Percentiles rank a stretch among this genome's conserved stretches.
Evolutionary conservation across 2,888 invertebrate genomes (phyloP).

Genomic region (Unio pictorum): DNA sequence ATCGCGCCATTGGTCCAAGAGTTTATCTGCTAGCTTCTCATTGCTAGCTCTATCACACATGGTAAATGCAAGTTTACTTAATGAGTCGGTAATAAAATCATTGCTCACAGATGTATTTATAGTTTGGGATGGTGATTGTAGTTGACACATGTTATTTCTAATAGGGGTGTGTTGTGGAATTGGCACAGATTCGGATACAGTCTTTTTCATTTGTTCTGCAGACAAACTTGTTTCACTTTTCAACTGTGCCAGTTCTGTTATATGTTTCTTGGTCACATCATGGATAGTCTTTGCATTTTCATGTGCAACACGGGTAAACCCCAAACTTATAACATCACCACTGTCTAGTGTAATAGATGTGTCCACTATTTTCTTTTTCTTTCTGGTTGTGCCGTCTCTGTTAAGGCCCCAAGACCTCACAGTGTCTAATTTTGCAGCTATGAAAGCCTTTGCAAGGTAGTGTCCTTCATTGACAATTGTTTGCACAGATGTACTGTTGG

Average conservation of each 20-base stretch:
- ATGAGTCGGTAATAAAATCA: too few relatives aligned
- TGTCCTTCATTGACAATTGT: constrained; percentile 23
- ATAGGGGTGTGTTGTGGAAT: too few relatives aligned
- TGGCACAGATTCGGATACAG: too few relatives aligned
- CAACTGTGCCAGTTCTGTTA: constrained; percentile 7
- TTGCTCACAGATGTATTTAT: too few relatives aligned
- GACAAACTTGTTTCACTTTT: too few relatives aligned
- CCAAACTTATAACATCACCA: too few relatives aligned
- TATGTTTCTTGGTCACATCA: constrained; percentile 13
- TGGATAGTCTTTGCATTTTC: constrained; percentile 18
- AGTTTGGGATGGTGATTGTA: background rate
- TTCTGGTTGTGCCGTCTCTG: constrained; percentile 21
- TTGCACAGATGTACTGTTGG: constrained; percentile 12
- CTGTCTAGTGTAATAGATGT: constrained; percentile 23
- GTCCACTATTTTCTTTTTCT: constrained; percentile 27
- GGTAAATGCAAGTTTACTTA: too few relatives aligned
- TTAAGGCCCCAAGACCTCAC: constrained; percentile 15
- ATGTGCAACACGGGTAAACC: constrained; percentile 13
- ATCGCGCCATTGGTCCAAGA: too few relatives aligned
- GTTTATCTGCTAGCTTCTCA: too few relatives aligned
- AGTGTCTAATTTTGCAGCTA: constrained; percentile 9
- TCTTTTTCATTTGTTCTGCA: too few relatives aligned
- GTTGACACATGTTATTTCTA: too few relatives aligned
- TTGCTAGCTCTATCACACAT: too few relatives aligned
- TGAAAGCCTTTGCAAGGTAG: constrained; percentile 20